Conservation (phyloP, 2,113 vertebrate genomes). For the Cairina moschata region DNA sequence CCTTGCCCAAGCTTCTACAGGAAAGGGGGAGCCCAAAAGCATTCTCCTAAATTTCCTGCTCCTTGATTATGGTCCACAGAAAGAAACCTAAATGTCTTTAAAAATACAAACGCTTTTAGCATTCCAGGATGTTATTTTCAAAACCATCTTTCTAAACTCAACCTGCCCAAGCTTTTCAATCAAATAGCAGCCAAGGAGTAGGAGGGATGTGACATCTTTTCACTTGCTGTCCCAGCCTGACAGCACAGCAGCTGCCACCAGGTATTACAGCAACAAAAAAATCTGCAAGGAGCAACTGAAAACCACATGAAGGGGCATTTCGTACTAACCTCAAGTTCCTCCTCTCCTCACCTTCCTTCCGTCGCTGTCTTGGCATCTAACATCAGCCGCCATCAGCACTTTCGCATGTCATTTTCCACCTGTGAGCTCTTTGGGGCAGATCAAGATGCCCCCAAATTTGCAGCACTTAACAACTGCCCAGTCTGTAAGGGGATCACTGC, state of each 20-base stretch:
- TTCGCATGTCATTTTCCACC: accelerated
- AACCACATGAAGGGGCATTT: accelerated
- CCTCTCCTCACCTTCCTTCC: background rate
- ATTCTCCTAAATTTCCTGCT: background rate
- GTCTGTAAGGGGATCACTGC: background rate
- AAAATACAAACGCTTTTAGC: background rate
- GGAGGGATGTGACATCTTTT: background rate
- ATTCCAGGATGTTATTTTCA: background rate
- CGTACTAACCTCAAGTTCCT: background rate
- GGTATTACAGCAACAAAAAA: background rate
- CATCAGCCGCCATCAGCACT: background rate
- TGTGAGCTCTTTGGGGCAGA: background rate
- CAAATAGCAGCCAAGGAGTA: background rate
- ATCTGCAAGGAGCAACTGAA: background rate
- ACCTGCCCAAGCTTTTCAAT: accelerated
- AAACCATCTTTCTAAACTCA: background rate
- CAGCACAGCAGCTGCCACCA: background rate
- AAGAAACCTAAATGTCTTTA: background rate
- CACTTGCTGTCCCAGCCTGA: background rate
- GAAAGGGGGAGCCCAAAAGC: background rate
- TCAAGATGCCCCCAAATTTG: background rate
- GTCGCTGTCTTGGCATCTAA: background rate
- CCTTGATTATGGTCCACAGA: background rate
- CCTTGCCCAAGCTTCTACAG: accelerated
- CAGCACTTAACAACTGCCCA: background rate